Evolutionary conservation across 2,888 invertebrate genomes (phyloP).

Genomic region (Agonopterix alstromeriana): DNA sequence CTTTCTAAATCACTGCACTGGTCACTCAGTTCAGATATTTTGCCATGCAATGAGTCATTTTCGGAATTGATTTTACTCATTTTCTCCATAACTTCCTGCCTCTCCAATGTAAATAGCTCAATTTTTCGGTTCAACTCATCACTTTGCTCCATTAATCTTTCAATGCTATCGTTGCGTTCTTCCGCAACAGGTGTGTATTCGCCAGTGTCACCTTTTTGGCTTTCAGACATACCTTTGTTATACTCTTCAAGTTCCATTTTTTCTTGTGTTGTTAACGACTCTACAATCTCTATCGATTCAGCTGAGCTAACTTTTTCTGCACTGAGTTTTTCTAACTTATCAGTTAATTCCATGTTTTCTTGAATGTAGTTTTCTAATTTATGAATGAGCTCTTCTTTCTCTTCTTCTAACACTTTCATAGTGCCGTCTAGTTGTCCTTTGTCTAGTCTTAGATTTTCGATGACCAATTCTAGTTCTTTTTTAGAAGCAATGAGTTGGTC

Average conservation of each 20-base stretch:
- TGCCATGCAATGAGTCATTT: conserved; percentile 72
- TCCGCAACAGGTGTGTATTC: conserved; percentile 22
- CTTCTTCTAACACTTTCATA: conserved; percentile 74
- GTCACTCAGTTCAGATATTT: conserved; percentile 66
- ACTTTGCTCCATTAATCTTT: conserved; percentile 79
- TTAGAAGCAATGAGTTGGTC: conserved; percentile 73
- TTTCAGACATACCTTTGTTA: conserved; percentile 69
- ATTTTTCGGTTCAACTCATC: conserved; percentile 81
- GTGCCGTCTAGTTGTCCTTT: conserved; percentile 71
- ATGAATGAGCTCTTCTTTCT: conserved; percentile 77
- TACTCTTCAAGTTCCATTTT: conserved; percentile 82
- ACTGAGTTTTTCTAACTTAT: conserved; percentile 84
- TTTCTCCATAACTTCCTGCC: conserved; percentile 82
- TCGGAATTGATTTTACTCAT: conserved; percentile 79
- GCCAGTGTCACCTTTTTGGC: conserved; percentile 26
- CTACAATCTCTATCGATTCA: conserved; percentile 86
- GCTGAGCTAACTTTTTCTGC: conserved; percentile 84
- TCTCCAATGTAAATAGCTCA: conserved; percentile 81
- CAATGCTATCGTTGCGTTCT: conserved; percentile 72
- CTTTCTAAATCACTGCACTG: conserved; percentile 67
- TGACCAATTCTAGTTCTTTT: conserved; percentile 63
- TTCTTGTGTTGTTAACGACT: conserved; percentile 82
- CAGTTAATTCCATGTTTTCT: conserved; percentile 85
- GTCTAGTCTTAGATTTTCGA: conserved; percentile 67
- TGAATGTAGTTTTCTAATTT: conserved; percentile 81